Evolutionary conservation across 2,113 vertebrate species (phyloP), one percentile per base, ranked within the genome.

Genomic region (Tricholaema leucomelas): DNA sequence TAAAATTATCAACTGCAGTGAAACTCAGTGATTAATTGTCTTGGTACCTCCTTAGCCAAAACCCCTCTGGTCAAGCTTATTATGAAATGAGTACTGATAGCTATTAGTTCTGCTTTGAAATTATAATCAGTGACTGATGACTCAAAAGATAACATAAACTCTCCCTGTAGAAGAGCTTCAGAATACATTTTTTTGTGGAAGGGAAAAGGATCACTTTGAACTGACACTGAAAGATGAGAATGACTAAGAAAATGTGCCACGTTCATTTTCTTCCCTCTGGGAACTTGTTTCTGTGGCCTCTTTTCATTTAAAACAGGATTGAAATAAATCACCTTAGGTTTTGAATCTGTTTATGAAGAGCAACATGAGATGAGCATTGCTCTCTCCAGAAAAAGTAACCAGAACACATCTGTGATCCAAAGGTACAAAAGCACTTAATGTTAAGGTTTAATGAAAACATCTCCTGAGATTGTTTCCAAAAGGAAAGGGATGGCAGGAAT

Each of bases 71-170:
- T 70, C 74, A 89, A 89, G 80, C 28, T 33, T 89, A 58, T 63
- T 61, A 71, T 27, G 56, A 81, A 94, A 89, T 85, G 30, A 87
- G 73, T 85, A 72, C 33, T 84, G 85, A 64, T 30, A 92, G 81
- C 84, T 89, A 91, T 91, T 90, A 90, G 60, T n/a, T 56, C 76
- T 85, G 67, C 79, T 95, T 95, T 92, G 73, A 95, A 94, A 95
- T 85, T 92, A 77, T 91, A 93, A 96, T 87, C 67, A 93, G 60
- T 33, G 33, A 71, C 40, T 85, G 63, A 94, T 82, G 56, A 21
- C 52, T 91, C 19, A 40, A 91, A 94, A 80, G 64, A 82, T 77
- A 93, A 59, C 75, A 87, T 65, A 80, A 92, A 87, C 38, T 80
- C 18, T 87, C 69, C 52, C 64, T 44, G 27, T 12, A 64, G 50